These are phyloP conservation scores for Drosophila nigrodunni DNA, from an alignment of 1,140 invertebrate genomes.

Conservation along the genomic window DNA sequence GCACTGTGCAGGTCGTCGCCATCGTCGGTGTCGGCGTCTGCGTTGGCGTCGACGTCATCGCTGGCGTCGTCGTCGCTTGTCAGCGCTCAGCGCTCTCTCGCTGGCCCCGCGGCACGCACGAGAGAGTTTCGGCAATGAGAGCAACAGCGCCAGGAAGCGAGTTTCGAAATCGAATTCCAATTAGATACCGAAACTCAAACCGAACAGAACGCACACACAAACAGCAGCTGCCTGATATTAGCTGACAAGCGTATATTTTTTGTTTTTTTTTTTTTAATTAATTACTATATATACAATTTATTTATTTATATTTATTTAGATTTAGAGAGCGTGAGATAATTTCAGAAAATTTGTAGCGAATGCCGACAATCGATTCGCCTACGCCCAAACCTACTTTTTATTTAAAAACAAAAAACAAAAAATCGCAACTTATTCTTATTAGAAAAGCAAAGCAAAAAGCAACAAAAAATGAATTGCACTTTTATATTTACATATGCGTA, in stretches of 20 bases:
- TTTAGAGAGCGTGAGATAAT: constrained; percentile 68
- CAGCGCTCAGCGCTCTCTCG: constrained; percentile 38
- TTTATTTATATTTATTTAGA: constrained; percentile 83
- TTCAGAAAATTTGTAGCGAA: constrained; percentile 26
- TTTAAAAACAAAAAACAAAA: constrained; percentile 29
- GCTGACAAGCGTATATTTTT: constrained; percentile 79
- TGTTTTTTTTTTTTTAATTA: constrained; percentile 76
- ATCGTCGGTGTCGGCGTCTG: background rate
- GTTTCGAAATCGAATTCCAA: background rate
- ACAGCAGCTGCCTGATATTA: constrained; percentile 27
- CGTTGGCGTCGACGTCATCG: no score
- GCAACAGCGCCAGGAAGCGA: constrained; percentile 23
- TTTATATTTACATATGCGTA: constrained; percentile 53
- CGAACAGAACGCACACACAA: constrained; percentile 21
- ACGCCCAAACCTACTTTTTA: constrained; percentile 44
- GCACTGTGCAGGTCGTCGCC: constrained; percentile 6
- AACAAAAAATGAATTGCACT: constrained; percentile 36
- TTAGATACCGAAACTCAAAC: background rate
- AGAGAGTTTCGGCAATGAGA: constrained; percentile 41
- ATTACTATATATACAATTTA: constrained; percentile 79
- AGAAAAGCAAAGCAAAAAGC: constrained; percentile 32
- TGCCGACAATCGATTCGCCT: constrained; percentile 10
- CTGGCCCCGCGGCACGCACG: background rate
- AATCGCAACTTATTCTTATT: constrained; percentile 33
- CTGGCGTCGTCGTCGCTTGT: constrained; percentile 7